Conservation (phyloP, 2,797 vertebrate species). For the Scleropages formosus region DNA sequence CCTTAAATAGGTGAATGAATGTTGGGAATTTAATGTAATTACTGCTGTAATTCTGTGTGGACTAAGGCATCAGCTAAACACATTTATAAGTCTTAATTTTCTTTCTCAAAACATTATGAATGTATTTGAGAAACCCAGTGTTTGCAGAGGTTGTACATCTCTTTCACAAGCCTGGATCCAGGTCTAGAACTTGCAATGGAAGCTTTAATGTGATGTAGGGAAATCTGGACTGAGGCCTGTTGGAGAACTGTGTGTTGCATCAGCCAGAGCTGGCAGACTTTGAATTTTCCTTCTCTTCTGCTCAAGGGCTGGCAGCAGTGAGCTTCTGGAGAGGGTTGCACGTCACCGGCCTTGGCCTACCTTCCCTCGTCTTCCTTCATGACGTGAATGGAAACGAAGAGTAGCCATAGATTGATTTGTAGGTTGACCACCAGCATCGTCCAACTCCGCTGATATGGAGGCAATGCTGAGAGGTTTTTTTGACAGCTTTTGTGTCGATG, state of each 20-base stretch:
- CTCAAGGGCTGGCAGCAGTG: background rate
- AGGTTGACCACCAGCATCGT: too few relatives aligned
- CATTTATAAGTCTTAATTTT: too few relatives aligned
- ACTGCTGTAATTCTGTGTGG: too few relatives aligned
- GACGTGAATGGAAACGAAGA: background rate
- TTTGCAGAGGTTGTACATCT: too few relatives aligned
- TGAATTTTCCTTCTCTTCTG: background rate
- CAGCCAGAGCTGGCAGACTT: background rate
- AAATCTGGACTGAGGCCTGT: background rate
- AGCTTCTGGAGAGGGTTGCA: background rate
- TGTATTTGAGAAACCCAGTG: too few relatives aligned
- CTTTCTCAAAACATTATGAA: too few relatives aligned
- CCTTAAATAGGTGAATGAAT: too few relatives aligned
- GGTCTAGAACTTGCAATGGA: background rate
- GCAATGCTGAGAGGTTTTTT: too few relatives aligned
- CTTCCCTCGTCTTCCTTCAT: constrained; percentile 3
- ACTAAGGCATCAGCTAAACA: too few relatives aligned
- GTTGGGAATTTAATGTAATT: too few relatives aligned
- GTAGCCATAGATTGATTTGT: background rate
- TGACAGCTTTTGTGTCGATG: too few relatives aligned
- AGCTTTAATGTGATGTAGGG: background rate
- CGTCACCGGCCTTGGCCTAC: constrained; percentile 1
- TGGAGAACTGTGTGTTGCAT: background rate
- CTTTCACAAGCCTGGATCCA: background rate
- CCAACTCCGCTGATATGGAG: too few relatives aligned